Base-by-base conservation (phyloP, 2,113 vertebrate genomes). In the Sander vitreus region DNA sequence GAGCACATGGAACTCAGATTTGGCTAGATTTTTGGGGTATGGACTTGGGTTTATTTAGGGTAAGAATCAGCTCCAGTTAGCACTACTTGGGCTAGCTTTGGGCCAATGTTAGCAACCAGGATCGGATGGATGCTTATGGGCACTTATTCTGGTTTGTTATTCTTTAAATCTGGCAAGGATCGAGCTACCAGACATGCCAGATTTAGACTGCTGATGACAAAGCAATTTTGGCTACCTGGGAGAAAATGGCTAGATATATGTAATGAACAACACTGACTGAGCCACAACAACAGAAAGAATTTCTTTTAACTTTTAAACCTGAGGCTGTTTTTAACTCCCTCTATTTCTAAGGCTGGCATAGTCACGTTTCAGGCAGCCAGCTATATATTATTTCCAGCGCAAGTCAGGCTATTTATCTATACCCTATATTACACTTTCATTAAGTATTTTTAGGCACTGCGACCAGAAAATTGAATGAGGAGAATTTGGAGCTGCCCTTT, bases 101-200 rank as follows among this genome's bases (percentile, higher is more conserved):
- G 53, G 60, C 63, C 6, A 76, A 6, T 54, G 27, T 30, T 81
- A 39, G 73, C 30, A 73, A 43, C 27, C n/a, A 45, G 19, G 58
- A 54, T 23, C 60, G 51, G 33, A 77, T 16, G 14, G n/a, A 54
- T 73, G 7, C 23, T 66, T 55, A 33, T n/a, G n/a, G n/a, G 33
- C 39, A 21, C 54, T 48, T 27, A 67, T 54, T 72, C 47, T 59
- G 76, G 19, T 74, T 33, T 55, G 47, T 62, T 73, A 36, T 75
- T 77, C 19, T 58, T 81, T 48, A 54, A 58, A 85, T 62, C 30
- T 76, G 58, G 55, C 43, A 67, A 75, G 18, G 58, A 68, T 68
- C 55, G 25, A 76, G 70, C 53, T 0, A 7, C n/a, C 27, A 73
- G 27, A 54, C 5, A 5, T 45, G 57, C 19, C 59, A 76, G 59